Conservation (phyloP, 2,797 vertebrate genomes). For the Rhinichthys osculus region DNA sequence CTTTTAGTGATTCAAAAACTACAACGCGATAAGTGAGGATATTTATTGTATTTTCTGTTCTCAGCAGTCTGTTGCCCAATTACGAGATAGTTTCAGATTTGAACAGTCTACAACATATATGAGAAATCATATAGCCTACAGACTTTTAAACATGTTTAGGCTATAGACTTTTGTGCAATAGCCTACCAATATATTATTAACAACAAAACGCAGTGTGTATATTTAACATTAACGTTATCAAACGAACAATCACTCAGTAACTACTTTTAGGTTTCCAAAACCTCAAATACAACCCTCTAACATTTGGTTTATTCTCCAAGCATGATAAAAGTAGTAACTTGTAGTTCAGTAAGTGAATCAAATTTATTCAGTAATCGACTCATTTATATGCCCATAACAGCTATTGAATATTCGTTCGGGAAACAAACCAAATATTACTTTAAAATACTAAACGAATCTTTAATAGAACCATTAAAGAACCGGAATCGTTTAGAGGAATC, state of each 20-base stretch:
- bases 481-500: not conserved
- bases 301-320: not conserved
- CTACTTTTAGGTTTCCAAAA: not conserved
- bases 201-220: too few relatives aligned
- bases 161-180: not conserved
- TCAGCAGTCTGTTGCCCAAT: not conserved
- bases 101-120: not conserved
- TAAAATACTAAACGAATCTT: slow-evolving; percentile 4
- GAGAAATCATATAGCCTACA: not conserved
- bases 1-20: slow-evolving; percentile 7
- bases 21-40: not conserved
- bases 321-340: not conserved
- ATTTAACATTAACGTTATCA: too few relatives aligned
- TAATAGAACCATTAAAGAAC: not conserved
- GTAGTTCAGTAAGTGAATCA: not conserved
- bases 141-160: not conserved
- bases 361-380: not conserved
- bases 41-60: not conserved
- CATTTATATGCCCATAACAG: not conserved
- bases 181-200: too few relatives aligned
- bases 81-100: too few relatives aligned
- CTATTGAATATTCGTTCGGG: not conserved
- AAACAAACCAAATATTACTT: not conserved
- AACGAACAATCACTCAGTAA: too few relatives aligned
- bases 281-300: not conserved